Conservation (phyloP, 1,140 invertebrate genomes). For the Drosophila grimshawi region DNA sequence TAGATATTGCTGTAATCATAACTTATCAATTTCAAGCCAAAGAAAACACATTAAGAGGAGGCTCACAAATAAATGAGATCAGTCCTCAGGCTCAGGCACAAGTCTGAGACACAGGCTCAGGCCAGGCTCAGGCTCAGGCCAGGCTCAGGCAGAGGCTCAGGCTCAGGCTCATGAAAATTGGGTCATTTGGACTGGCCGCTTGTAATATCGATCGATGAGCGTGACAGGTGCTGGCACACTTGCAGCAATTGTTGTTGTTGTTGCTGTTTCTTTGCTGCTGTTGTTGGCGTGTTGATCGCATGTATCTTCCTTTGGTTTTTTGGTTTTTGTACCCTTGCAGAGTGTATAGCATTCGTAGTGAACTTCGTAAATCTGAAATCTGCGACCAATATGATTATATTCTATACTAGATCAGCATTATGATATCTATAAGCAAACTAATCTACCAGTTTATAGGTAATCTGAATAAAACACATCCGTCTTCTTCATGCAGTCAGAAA, state of each 20-base stretch:
- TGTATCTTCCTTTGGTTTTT: slow-evolving; percentile 45
- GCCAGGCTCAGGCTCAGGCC: slow-evolving; percentile 2
- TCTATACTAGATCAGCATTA: no score
- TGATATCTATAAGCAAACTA: no score
- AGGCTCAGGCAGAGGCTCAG: slow-evolving; percentile 5
- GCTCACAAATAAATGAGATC: slow-evolving; percentile 26
- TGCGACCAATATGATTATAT: no score
- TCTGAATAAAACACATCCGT: no score
- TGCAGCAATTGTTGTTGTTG: slow-evolving; percentile 48
- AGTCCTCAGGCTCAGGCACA: neutral
- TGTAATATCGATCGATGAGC: slow-evolving; percentile 77
- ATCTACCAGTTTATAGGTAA: no score
- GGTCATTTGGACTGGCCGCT: slow-evolving; percentile 67
- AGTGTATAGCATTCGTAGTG: neutral
- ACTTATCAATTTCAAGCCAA: slow-evolving; percentile 58
- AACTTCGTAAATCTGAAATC: no score
- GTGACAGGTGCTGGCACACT: slow-evolving; percentile 74
- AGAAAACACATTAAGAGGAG: slow-evolving; percentile 27
- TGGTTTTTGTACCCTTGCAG: neutral
- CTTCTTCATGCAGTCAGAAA: no score
- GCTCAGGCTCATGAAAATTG: slow-evolving; percentile 59
- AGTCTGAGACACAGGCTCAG: slow-evolving; percentile 4
- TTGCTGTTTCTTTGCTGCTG: slow-evolving; percentile 6
- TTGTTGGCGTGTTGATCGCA: slow-evolving; percentile 9
- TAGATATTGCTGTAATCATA: slow-evolving; percentile 66